Conservation (phyloP, 2,113 vertebrate genomes). For the Sinocyclocheilus maitianheensis region DNA sequence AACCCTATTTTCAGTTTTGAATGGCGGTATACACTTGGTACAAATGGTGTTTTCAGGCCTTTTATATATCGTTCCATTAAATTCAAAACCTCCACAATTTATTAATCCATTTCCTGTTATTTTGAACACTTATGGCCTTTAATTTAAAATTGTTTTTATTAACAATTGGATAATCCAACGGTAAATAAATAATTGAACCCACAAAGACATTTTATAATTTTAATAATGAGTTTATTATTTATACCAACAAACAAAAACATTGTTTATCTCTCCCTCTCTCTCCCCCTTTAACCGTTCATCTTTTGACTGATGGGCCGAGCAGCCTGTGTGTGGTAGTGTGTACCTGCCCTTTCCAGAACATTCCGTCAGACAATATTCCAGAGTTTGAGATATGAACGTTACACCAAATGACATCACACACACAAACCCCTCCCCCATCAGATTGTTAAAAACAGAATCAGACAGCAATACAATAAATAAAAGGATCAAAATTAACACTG, state of each 20-base stretch:
- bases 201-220: conserved; percentile 73
- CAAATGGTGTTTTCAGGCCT: too few relatives aligned
- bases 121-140: background rate
- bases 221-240: conserved; percentile 84
- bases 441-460: conserved; percentile 49
- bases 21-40: too few relatives aligned
- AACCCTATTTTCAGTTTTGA: too few relatives aligned
- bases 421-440: conserved; percentile 44
- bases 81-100: too few relatives aligned
- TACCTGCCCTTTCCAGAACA: conserved; percentile 35
- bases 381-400: conserved; percentile 47
- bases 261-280: conserved; percentile 73
- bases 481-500: conserved; percentile 70
- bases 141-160: background rate
- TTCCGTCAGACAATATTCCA: conserved; percentile 7
- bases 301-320: conserved; percentile 46
- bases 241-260: conserved; percentile 81
- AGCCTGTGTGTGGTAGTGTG: conserved; percentile 31
- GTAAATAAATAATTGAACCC: conserved; percentile 3
- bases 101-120: too few relatives aligned
- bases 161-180: background rate
- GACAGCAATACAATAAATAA: conserved; percentile 79
- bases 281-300: conserved; percentile 58
- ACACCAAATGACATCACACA: conserved; percentile 44
- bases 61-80: too few relatives aligned